Percentiles rank a stretch among this genome's conserved stretches.
Evolutionary conservation across 1,140 invertebrate genomes (phyloP).

Genomic region (Artemia franciscana): DNA sequence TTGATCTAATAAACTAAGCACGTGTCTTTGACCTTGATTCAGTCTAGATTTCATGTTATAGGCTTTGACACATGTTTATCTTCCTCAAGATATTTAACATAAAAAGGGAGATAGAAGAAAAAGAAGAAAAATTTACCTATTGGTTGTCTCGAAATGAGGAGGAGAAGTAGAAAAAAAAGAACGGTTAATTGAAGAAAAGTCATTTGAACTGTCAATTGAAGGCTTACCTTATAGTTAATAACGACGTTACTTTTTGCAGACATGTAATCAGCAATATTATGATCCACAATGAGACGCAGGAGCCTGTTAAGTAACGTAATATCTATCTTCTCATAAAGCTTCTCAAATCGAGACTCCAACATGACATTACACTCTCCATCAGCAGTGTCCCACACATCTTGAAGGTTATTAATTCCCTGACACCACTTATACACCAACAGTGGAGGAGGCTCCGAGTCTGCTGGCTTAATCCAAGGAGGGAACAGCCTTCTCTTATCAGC

Average conservation of each 20-base stretch:
- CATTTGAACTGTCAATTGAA: too few relatives aligned
- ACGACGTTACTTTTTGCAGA: conserved; percentile 99
- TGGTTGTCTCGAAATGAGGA: too few relatives aligned
- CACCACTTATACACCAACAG: conserved; percentile 98
- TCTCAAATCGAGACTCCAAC: conserved; percentile 91
- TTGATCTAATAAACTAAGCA: conserved; percentile 93
- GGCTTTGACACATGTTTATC: too few relatives aligned
- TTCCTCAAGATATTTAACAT: too few relatives aligned
- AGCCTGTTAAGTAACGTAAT: conserved; percentile 87
- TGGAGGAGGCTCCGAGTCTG: conserved; percentile 93
- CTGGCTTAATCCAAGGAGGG: conserved; percentile 97
- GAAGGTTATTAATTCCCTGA: conserved; percentile 91
- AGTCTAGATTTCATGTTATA: conserved; percentile 93
- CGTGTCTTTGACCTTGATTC: conserved; percentile 97
- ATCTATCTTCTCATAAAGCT: conserved; percentile 98
- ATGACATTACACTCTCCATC: conserved; percentile 98
- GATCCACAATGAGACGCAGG: conserved; percentile 87
- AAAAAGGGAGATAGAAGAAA: too few relatives aligned
- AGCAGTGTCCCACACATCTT: conserved; percentile 94
- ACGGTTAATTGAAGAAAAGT: background rate
- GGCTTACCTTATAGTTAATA: conserved; percentile 77
- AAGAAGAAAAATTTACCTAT: too few relatives aligned
- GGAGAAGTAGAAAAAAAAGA: too few relatives aligned
- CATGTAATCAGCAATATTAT: conserved; percentile 99
- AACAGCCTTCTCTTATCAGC: conserved; percentile 90